A percentile compares a stretch with the other conserved stretches of the same genome.
These are phyloP conservation scores for Isaurus tuberculatus DNA, from an alignment of 92 coral and sea anemone genomes.

Conservation along the genomic window DNA sequence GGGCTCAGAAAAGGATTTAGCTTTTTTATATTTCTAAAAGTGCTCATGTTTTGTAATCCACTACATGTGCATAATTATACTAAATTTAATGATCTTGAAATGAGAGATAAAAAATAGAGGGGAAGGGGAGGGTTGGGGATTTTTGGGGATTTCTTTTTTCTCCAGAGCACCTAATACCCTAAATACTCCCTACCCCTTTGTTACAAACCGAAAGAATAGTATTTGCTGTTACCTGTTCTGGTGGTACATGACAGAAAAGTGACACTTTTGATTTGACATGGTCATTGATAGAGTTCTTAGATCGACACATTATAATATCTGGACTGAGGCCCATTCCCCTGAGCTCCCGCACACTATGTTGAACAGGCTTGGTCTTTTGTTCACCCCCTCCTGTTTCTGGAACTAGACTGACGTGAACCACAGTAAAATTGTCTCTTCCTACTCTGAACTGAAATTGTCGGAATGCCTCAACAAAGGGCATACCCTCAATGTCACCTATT, in stretches of 20 bases:
- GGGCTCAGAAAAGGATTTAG: too few species aligned
- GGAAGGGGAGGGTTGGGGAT: too few species aligned
- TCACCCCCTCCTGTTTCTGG: slow-evolving; percentile 92
- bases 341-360: slow-evolving; percentile 94
- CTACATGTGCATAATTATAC: too few species aligned
- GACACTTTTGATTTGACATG: slow-evolving; percentile 88
- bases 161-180: too few species aligned
- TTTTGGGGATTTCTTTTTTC: too few species aligned
- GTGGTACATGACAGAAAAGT: slow-evolving; percentile 94
- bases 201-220: too few species aligned
- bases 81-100: too few species aligned
- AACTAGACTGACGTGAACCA: slow-evolving; percentile 93
- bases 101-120: too few species aligned
- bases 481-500: slow-evolving; percentile 97
- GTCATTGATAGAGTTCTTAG: slow-evolving; percentile 69
- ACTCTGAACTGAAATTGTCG: slow-evolving; percentile 98
- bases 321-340: slow-evolving; percentile 95
- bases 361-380: slow-evolving; percentile 98
- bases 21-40: too few species aligned
- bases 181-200: too few species aligned
- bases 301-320: slow-evolving; percentile 94
- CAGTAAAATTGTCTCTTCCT: slow-evolving; percentile 91
- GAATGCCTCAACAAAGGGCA: slow-evolving; percentile 99
- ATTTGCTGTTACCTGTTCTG: slow-evolving; percentile 78
- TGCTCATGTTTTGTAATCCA: too few species aligned